Evolutionary conservation across 2,797 vertebrate species (phyloP).

Genomic region (Gadopsis marmoratus): DNA sequence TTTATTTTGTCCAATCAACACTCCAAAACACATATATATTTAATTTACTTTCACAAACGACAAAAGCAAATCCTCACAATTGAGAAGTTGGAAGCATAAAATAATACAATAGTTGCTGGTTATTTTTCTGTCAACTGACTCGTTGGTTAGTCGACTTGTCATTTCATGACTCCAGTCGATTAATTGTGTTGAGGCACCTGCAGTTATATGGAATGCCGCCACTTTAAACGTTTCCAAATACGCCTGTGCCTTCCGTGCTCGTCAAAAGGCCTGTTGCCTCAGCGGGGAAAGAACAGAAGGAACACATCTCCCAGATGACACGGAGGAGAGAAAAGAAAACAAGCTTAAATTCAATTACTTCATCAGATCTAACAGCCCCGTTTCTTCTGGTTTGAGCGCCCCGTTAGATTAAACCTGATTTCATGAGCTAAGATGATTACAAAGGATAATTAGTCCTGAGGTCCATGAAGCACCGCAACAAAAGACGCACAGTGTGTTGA

Average conservation of each 20-base stretch:
- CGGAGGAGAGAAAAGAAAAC: constrained; percentile 19
- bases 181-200: not conserved
- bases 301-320: constrained; percentile 30
- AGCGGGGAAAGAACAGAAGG: not conserved
- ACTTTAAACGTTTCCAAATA: not conserved
- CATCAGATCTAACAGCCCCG: constrained; percentile 48
- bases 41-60: not conserved
- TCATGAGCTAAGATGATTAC: constrained; percentile 67
- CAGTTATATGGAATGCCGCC: not conserved
- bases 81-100: not conserved
- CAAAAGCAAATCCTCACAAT: not conserved
- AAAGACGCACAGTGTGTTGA: constrained; percentile 42
- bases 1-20: not conserved
- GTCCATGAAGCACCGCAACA: constrained; percentile 41
- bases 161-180: not conserved
- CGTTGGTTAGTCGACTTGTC: not conserved
- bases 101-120: no score
- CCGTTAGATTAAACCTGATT: constrained; percentile 65
- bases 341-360: constrained; percentile 57
- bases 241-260: not conserved
- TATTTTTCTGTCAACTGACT: not conserved
- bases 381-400: constrained; percentile 38
- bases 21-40: not conserved
- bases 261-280: not conserved
- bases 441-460: constrained; percentile 59